These are phyloP conservation scores for Junonia oenone DNA, from an alignment of 2,888 invertebrate species.

Conservation along the genomic window DNA sequence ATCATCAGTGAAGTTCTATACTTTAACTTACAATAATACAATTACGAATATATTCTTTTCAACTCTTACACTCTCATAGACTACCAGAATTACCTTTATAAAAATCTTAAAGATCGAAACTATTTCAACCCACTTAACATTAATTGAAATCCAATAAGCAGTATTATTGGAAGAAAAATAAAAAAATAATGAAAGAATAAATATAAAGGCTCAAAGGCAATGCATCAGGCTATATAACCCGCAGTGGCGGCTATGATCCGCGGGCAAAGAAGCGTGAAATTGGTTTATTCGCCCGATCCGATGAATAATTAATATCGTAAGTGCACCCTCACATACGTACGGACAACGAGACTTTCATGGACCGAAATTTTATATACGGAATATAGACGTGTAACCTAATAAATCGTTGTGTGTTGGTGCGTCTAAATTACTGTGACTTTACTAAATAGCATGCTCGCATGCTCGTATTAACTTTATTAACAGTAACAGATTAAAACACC, in stretches of 20 bases:
- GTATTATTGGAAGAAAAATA: neutral
- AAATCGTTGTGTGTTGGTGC: neutral
- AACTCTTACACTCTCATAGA: too few relatives aligned
- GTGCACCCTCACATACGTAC: constrained; percentile 36
- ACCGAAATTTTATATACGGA: neutral
- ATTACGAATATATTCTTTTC: too few relatives aligned
- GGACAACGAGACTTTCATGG: neutral
- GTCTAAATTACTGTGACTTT: too few relatives aligned
- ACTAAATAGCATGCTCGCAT: too few relatives aligned
- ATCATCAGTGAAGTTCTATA: too few relatives aligned
- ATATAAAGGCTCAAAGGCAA: neutral
- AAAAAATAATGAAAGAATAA: neutral
- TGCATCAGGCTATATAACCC: constrained; percentile 47
- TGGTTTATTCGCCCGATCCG: constrained; percentile 78
- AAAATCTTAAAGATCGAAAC: neutral
- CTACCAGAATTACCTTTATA: too few relatives aligned
- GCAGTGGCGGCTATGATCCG: constrained; percentile 55
- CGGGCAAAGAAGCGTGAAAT: constrained; percentile 78
- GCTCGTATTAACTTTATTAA: too few relatives aligned
- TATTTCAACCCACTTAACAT: neutral
- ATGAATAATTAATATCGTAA: constrained; percentile 79
- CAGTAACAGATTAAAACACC: too few relatives aligned
- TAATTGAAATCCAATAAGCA: neutral
- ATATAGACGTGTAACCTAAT: neutral
- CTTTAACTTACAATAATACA: too few relatives aligned